Evolutionary conservation across 2,113 vertebrate species (phyloP).

Genomic region (Arothron firmamentum): DNA sequence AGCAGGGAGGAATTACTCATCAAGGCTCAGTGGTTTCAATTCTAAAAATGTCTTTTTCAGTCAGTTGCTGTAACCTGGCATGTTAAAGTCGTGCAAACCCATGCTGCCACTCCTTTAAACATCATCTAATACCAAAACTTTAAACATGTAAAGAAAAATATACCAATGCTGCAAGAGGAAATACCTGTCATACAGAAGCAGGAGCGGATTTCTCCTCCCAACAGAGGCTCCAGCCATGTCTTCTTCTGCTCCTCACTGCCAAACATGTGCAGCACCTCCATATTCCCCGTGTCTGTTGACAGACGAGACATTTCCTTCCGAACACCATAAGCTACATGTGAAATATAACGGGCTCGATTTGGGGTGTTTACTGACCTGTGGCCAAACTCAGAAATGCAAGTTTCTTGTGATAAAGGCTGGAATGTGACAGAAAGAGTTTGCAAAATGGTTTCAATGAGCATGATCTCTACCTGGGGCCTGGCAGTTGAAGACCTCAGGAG

Average conservation of each 20-base stretch:
- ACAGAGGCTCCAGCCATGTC: conserved; percentile 88
- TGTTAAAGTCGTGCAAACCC: neutral
- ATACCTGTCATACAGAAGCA: conserved; percentile 97
- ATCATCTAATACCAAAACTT: neutral
- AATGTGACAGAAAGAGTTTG: neutral
- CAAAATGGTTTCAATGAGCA: neutral
- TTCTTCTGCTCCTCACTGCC: conserved; percentile 88
- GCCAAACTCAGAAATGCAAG: neutral
- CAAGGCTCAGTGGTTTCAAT: no score
- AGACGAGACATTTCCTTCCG: neutral
- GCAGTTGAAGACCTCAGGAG: conserved; percentile 90
- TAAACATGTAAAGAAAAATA: neutral
- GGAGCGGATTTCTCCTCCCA: conserved; percentile 84
- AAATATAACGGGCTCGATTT: neutral
- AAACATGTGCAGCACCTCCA: conserved; percentile 91
- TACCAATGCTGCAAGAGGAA: neutral
- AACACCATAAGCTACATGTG: neutral
- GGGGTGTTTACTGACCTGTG: neutral
- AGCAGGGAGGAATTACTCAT: conserved; percentile 25
- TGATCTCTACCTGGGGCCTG: conserved; percentile 84
- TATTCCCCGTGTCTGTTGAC: conserved; percentile 87
- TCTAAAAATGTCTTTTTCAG: neutral
- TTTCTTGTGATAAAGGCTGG: neutral
- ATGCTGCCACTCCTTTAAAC: no score
- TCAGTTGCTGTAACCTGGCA: neutral